phyloP scores from a whole-genome alignment of 2,113 vertebrate genomes.

The Ivindomyrus marchei region DNA sequence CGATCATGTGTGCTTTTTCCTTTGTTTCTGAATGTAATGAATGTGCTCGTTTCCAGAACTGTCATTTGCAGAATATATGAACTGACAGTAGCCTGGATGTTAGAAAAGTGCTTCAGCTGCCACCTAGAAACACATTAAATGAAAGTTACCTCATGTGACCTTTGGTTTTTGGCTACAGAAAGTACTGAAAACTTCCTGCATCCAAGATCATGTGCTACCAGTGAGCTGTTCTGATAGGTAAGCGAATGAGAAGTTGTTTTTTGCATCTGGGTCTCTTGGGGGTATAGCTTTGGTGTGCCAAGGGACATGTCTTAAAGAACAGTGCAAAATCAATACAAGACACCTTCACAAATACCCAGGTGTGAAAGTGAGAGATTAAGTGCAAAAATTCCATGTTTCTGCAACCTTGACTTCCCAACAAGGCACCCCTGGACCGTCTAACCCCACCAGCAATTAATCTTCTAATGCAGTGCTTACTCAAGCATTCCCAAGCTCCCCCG shows the following conservation, averaged over 20 bases:
- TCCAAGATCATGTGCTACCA: neutral
- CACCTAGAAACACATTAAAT: neutral
- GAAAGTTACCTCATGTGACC: neutral
- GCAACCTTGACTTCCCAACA: constrained; percentile 8
- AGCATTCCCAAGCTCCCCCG: constrained; percentile 1
- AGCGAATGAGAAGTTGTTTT: neutral
- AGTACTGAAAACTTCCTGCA: neutral
- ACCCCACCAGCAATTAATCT: constrained; percentile 26
- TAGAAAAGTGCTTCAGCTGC: neutral
- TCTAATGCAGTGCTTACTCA: constrained; percentile 27
- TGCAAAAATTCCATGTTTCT: constrained; percentile 2
- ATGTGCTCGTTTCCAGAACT: neutral
- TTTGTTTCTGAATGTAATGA: neutral
- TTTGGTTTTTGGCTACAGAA: neutral
- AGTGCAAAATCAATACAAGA: neutral
- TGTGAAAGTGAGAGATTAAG: neutral
- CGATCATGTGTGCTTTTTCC: neutral
- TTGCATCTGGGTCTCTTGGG: neutral
- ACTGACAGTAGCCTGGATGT: neutral
- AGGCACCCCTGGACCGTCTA: constrained; percentile 7
- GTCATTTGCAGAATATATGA: neutral
- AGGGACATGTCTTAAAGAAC: neutral
- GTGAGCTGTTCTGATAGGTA: neutral
- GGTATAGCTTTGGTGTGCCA: neutral
- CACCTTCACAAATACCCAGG: neutral